These are phyloP conservation scores for Carposina sasakii DNA, from an alignment of 1,140 invertebrate species.

Conservation along the genomic window DNA sequence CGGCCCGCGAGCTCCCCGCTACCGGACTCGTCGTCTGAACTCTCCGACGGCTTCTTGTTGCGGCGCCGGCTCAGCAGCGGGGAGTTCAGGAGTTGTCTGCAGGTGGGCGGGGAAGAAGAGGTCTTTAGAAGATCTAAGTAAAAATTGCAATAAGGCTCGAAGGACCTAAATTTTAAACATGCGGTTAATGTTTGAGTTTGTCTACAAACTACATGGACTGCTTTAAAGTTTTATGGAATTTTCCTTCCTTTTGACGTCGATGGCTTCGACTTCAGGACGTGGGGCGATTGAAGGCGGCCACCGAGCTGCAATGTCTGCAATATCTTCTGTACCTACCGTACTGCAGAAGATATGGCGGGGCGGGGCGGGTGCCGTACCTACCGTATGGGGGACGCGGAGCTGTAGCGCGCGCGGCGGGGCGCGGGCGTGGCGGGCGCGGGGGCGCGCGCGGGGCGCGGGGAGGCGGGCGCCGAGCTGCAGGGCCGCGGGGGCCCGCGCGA, in stretches of 20 bases:
- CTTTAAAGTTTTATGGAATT: too few species aligned
- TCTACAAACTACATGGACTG: too few species aligned
- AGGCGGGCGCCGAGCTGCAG: constrained; percentile 71
- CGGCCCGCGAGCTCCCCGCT: constrained; percentile 78
- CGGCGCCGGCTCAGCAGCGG: constrained; percentile 83
- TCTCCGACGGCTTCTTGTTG: constrained; percentile 85
- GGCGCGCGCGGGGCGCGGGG: constrained; percentile 77
- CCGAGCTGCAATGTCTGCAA: too few species aligned
- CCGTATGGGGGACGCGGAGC: constrained; percentile 85
- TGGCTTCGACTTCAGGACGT: too few species aligned
- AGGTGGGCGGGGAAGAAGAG: background rate
- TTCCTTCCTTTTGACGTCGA: too few species aligned
- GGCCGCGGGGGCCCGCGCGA: constrained; percentile 21
- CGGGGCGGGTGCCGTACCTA: constrained; percentile 14
- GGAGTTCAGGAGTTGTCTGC: constrained; percentile 84
- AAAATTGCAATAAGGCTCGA: too few species aligned
- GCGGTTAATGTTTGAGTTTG: too few species aligned
- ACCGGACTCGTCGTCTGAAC: constrained; percentile 88
- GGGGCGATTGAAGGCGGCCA: too few species aligned
- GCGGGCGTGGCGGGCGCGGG: constrained; percentile 81
- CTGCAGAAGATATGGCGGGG: too few species aligned
- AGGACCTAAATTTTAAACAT: too few species aligned
- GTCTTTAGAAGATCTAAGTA: too few species aligned
- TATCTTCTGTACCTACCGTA: too few species aligned
- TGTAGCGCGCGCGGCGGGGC: constrained; percentile 81